A percentile compares a stretch with the other conserved stretches of the same genome.
Evolutionary conservation across 2,888 invertebrate species (phyloP).

Genomic region (Synanthedon vespiformis): DNA sequence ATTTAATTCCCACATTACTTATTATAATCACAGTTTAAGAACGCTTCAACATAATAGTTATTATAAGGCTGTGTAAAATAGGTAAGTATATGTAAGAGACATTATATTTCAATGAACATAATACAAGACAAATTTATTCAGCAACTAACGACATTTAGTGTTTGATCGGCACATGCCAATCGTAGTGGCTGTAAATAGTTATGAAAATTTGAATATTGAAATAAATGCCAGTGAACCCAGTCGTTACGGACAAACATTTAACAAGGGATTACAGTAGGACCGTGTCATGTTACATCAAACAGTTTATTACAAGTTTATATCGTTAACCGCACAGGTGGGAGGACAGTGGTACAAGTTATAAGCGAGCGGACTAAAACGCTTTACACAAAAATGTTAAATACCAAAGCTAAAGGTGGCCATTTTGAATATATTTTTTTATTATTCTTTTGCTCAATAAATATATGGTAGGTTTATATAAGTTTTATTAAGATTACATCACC

Average conservation of each 20-base stretch:
- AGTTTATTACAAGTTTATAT: constrained; percentile 12
- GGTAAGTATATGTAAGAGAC: too few species aligned
- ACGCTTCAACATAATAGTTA: too few species aligned
- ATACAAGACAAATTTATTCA: background rate
- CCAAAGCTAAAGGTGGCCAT: too few species aligned
- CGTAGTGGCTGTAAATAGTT: background rate
- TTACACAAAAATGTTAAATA: too few species aligned
- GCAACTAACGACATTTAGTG: background rate
- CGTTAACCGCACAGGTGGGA: constrained; percentile 6
- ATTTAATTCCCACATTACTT: too few species aligned
- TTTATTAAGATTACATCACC: too few species aligned
- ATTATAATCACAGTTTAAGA: too few species aligned
- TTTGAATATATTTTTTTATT: too few species aligned
- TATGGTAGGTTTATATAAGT: too few species aligned
- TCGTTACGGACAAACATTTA: background rate
- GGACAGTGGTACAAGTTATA: background rate
- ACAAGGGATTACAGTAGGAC: constrained; percentile 16
- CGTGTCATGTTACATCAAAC: constrained; percentile 18
- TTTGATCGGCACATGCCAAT: background rate
- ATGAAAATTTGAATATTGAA: background rate
- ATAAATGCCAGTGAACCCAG: background rate
- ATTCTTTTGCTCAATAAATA: too few species aligned
- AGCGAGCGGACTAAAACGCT: background rate
- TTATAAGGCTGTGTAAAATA: too few species aligned
- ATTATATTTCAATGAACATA: background rate